Evolutionary conservation across 1,140 invertebrate species (phyloP).

Genomic region (Euschistus heros): DNA sequence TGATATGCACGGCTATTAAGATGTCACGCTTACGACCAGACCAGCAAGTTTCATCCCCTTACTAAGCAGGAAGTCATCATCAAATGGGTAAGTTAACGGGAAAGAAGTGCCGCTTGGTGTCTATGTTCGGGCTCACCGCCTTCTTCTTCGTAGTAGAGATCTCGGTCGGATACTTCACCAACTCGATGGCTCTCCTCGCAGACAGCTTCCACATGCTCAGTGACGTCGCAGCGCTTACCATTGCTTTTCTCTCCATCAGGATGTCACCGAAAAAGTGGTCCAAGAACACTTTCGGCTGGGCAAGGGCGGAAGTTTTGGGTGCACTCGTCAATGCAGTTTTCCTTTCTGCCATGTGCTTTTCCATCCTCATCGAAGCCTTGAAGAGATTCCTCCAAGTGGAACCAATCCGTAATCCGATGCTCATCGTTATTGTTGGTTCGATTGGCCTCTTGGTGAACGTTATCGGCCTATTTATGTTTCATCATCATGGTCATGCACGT

Average conservation of each 20-base stretch:
- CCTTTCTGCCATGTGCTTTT: conserved; percentile 82
- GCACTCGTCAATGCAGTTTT: conserved; percentile 86
- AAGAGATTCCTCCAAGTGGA: conserved; percentile 80
- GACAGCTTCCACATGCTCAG: conserved; percentile 92
- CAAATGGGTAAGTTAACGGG: conserved; percentile 75
- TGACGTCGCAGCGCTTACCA: conserved; percentile 77
- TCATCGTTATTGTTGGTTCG: conserved; percentile 65
- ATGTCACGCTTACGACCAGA: no score
- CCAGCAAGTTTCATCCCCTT: no score
- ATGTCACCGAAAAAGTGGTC: conserved; percentile 93
- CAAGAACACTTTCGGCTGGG: conserved; percentile 92
- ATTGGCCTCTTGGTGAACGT: conserved; percentile 73
- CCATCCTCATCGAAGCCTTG: conserved; percentile 78
- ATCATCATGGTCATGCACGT: conserved; percentile 53
- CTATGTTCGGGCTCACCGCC: conserved; percentile 76
- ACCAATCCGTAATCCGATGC: conserved; percentile 64
- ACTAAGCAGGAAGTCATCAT: background rate
- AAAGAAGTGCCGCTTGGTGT: conserved; percentile 86
- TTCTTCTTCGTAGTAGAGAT: conserved; percentile 85
- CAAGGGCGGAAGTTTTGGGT: conserved; percentile 82
- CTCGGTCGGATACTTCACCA: conserved; percentile 80
- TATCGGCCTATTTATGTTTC: conserved; percentile 69
- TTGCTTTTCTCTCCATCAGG: conserved; percentile 85
- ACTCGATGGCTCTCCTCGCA: conserved; percentile 84
- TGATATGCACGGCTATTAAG: no score